These are phyloP conservation scores for Argyrosomus regius DNA, from an alignment of 2,797 vertebrate genomes.

Conservation along the genomic window DNA sequence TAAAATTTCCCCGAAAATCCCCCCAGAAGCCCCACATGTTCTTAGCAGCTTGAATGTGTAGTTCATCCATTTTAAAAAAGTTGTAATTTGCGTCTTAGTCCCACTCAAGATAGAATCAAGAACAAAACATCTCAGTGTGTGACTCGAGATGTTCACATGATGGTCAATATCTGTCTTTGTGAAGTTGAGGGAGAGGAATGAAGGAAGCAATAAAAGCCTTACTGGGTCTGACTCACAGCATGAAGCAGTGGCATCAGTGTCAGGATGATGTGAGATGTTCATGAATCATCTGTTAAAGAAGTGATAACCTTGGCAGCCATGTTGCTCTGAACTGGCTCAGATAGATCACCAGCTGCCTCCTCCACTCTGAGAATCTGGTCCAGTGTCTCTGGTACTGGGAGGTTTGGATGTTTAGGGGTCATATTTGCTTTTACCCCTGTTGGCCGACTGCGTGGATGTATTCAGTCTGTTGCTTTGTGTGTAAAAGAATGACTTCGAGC, in stretches of 20 bases:
- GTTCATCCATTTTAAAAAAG: not conserved
- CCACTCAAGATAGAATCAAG: not conserved
- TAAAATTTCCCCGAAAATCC: not conserved
- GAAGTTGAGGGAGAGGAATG: not conserved
- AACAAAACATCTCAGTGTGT: not conserved
- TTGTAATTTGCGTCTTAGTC: not conserved
- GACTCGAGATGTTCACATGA: not conserved
- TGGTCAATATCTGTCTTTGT: not conserved
- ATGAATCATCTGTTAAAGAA: not conserved
- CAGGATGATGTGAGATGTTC: not conserved
- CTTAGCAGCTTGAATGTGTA: not conserved
- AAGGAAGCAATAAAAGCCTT: not conserved
- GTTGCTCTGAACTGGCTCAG: not conserved
- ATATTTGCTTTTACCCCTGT: not conserved
- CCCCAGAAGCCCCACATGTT: not conserved
- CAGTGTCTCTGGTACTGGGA: not conserved
- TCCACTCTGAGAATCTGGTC: not conserved
- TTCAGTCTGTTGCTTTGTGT: not conserved
- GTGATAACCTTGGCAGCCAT: not conserved
- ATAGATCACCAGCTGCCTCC: not conserved
- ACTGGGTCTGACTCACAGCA: not conserved
- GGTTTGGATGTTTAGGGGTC: not conserved
- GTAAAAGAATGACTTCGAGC: not conserved
- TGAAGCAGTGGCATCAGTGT: not conserved
- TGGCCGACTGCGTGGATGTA: not conserved